Percentiles rank a stretch among this genome's conserved stretches.
Evolutionary conservation across 2,888 invertebrate genomes (phyloP).

Genomic region (Dendrolimus pini): DNA sequence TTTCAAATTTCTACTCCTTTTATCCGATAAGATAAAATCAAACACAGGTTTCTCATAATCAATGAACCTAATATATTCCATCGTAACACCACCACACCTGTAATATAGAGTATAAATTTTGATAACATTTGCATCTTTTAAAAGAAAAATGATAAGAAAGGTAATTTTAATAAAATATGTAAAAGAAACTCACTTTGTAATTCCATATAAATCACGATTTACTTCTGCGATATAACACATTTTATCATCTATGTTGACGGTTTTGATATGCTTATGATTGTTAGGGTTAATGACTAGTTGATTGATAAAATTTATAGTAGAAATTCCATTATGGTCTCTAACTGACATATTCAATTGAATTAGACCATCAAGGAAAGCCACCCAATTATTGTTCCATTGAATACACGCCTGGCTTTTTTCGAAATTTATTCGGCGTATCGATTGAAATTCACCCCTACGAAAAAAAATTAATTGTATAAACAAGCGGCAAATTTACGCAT

Average conservation of each 20-base stretch:
- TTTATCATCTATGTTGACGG: neutral
- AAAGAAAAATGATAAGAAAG: neutral
- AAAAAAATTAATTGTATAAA: no score
- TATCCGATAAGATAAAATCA: no score
- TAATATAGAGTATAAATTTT: no score
- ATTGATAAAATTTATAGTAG: slow-evolving; percentile 13
- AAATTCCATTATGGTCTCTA: slow-evolving; percentile 12
- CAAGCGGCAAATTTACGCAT: no score
- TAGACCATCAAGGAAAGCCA: slow-evolving; percentile 16
- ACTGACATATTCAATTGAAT: slow-evolving; percentile 17
- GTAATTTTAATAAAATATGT: neutral
- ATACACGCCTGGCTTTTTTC: slow-evolving; percentile 12
- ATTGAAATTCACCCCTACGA: slow-evolving; percentile 9
- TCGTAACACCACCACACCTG: no score
- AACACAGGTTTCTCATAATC: no score
- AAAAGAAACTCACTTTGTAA: neutral
- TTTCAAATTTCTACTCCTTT: no score
- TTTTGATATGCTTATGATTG: slow-evolving; percentile 5
- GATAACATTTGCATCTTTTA: no score
- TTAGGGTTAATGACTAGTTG: slow-evolving; percentile 8
- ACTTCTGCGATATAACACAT: slow-evolving; percentile 8
- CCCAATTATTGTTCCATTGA: slow-evolving; percentile 16
- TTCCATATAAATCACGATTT: neutral
- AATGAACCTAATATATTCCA: no score
- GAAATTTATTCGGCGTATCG: slow-evolving; percentile 13